Evolutionary conservation across 2,888 invertebrate genomes (phyloP).

Genomic region (Stenodema calcarata): DNA sequence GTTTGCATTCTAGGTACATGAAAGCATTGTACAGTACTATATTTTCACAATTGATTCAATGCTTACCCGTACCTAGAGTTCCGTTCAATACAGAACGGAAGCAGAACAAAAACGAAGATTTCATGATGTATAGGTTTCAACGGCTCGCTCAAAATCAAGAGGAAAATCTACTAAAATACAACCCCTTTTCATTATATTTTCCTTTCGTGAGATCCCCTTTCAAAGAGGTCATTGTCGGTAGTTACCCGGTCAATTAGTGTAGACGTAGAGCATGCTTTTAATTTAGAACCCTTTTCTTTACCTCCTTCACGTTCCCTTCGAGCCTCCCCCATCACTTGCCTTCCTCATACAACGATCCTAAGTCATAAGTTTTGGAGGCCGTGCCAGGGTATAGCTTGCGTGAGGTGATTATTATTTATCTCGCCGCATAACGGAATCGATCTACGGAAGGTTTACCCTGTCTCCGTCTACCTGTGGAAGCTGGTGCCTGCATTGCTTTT

Average conservation of each 20-base stretch:
- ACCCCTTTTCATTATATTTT: background rate
- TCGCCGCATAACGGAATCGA: conserved; percentile 48
- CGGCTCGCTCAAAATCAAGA: background rate
- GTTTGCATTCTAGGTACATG: too few species aligned
- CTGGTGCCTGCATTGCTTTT: conserved; percentile 1
- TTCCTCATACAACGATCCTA: background rate
- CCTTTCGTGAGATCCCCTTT: background rate
- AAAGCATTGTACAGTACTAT: too few species aligned
- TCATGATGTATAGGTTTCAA: background rate
- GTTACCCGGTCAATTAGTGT: conserved; percentile 20
- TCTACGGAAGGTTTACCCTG: conserved; percentile 35
- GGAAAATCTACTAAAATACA: background rate
- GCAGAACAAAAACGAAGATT: background rate
- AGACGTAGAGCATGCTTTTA: conserved; percentile 24
- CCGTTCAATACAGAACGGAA: background rate
- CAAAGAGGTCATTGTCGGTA: conserved; percentile 39
- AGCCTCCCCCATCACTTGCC: background rate
- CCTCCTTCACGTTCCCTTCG: background rate
- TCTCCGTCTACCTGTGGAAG: conserved; percentile 37
- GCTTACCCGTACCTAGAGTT: too few species aligned
- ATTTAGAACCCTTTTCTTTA: conserved; percentile 8
- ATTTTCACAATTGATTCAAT: too few species aligned
- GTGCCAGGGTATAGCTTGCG: conserved; percentile 45
- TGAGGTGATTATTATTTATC: conserved; percentile 47
- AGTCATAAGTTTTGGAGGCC: conserved; percentile 37